Conservation (phyloP, 1,140 invertebrate genomes). For the Aphelinus atriplicis region DNA sequence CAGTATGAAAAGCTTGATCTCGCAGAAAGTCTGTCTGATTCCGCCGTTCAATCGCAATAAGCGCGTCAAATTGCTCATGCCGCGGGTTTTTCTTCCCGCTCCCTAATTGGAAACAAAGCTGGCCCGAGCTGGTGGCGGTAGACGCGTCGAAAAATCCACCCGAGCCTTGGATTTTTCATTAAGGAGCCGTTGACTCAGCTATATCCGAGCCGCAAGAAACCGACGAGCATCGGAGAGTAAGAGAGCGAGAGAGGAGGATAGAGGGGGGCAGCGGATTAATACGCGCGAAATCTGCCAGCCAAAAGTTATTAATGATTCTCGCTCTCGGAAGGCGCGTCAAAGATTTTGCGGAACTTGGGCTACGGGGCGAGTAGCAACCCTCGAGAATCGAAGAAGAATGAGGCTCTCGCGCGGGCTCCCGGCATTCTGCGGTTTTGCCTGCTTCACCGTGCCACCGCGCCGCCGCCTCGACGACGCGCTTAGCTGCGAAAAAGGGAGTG, state of each 20-base stretch:
- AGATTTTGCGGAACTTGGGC: conserved; percentile 53
- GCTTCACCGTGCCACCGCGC: too few relatives aligned
- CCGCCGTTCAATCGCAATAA: conserved; percentile 19
- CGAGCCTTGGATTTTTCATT: conserved; percentile 64
- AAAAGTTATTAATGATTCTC: conserved; percentile 67
- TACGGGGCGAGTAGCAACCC: not conserved
- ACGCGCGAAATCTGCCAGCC: conserved; percentile 65
- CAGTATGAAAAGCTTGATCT: too few relatives aligned
- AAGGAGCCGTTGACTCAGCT: conserved; percentile 65
- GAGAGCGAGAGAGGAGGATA: conserved; percentile 34
- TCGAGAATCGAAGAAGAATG: conserved; percentile 36
- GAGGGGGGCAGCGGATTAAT: conserved; percentile 60
- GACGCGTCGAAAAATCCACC: conserved; percentile 42
- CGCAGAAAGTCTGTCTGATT: not conserved
- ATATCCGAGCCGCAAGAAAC: conserved; percentile 48
- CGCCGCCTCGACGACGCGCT: too few relatives aligned
- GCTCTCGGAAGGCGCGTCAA: conserved; percentile 58
- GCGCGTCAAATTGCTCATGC: conserved; percentile 11
- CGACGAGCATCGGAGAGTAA: not conserved
- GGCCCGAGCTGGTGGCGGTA: not conserved
- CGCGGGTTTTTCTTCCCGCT: not conserved
- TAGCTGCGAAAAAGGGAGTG: too few relatives aligned
- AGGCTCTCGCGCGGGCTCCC: conserved; percentile 36
- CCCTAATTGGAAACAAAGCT: conserved; percentile 27
- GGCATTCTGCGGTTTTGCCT: conserved; percentile 43